Base-by-base conservation (phyloP, 2,113 vertebrate genomes). In the Proteles cristata region DNA sequence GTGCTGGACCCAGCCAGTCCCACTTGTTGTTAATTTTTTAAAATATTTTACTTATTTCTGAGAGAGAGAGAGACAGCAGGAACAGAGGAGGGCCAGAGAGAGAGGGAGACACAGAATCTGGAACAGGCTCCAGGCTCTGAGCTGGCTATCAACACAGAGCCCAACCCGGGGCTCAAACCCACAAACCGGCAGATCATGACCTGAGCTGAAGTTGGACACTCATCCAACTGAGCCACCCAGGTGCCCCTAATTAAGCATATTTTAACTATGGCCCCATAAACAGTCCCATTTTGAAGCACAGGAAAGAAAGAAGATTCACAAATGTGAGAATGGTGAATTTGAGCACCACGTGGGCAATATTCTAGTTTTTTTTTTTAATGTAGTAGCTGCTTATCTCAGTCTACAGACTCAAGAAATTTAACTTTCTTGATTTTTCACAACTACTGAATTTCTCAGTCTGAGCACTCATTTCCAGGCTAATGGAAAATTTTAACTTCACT, bases 371-470 rank as follows among this genome's bases (percentile, higher is more conserved):
- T 92, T 74, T 92, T 76, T 4, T 7, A 35, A 88, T 23, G 8
- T 33, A 81, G 17, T 61, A 69, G 28, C 50, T 82, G 43, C 65
- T 93, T 21, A 88, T 80, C n/a, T 81, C 39, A 68, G 55, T n/a
- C 11, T 66, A 61, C n/a, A 81, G 26, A 88, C 63, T 76, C 69
- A 66, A 76, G 28, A 80, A 95, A 87, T 83, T 80, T 28, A 45
- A 53, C 6, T 50, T 63, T 69, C 50, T 35, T 82, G 45, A n/a
- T 58, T 95, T 92, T 90, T 69, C 48, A 16, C 48, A 53, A 91
- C 23, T 74, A 58, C 35, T 73, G 43, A 88, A 80, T 76, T 97
- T 98, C 92, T 81, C 31, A 71, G 23, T n/a, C 76, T 65, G 45
- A 81, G 26, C 9, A 33, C 68, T 82, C 19, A 95, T 68, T 90